Base-by-base conservation (phyloP, 2,888 invertebrate species). In the Gasteruption jaculator region DNA sequence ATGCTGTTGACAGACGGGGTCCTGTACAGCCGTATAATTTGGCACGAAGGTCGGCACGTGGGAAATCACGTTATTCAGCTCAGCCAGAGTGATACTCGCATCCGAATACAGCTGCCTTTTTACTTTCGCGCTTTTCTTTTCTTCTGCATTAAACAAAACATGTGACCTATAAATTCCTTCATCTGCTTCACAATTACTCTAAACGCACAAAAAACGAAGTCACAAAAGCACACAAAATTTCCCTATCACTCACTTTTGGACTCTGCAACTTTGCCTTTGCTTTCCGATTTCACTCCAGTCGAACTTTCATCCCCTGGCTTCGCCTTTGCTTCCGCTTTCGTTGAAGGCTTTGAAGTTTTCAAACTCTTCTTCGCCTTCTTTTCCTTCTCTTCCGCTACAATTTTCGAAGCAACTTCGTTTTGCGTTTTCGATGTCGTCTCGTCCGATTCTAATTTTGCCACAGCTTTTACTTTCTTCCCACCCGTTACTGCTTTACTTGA, bases 1-100 rank as follows among this genome's bases (percentile, higher is more conserved):
- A 52, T 84, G 84, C 60, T 81, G 79, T 52, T 81, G 77, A 72
- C 85, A 85, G 64, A 80, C 79, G 34, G 76, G 72, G 60, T 80
- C 78, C 59, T 78, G 76, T 49, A 82, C 77, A 50, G 77, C 76
- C 43, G 80, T 77, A 63, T 81, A 81, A 72, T 82, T 82, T 46
- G 82, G 80, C 49, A 82, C 78, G 68, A 84, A 84, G 34, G 80
- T 80, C 43, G 83, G 83, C 50, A 83, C 57, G 48, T 50, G 59
- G 34, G 67, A 59, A 49, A 70, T 73, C 60, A 77, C 77, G 54
- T 81, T 76, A 62, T 83, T 78, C 52, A 82, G 73, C 56, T 79
- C 76, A 60, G 80, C 78, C 60, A 82, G 79, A 69, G 75, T 75
- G 63, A 76, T 75, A 61, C 75, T 71, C 15, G 74, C 66, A 49